Evolutionary conservation across 2,888 invertebrate genomes (phyloP), one percentile per base, ranked within the genome.

Genomic region (Parnassius glacialis): DNA sequence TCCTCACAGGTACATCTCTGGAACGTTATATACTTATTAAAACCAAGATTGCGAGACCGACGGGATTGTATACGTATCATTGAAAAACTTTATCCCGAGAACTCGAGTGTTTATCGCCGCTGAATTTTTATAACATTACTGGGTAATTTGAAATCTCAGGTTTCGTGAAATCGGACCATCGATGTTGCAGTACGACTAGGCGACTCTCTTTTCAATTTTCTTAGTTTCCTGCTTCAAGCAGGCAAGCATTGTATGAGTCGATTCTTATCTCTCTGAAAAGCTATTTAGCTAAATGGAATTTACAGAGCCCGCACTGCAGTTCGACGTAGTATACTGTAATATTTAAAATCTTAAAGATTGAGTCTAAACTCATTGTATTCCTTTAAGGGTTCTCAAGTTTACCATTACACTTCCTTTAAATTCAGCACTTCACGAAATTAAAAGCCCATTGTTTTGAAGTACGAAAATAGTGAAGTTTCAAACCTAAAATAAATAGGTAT

Each of bases 271-370:
- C 75, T 81, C 87, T 83, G 82, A 84, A 90, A 90, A 90, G 90
- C 90, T 90, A 90, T 91, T 91, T 90, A 90, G 87, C 89, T 89
- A 90, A 91, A 91, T 91, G 90, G 91, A 90, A 90, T 91, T 91
- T 90, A 90, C 90, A 86, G 84, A 88, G 87, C 87, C 90, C 84
- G 90, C 88, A 89, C 85, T 90, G 90, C 90, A 90, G 90, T 90
- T 90, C 89, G 87, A 87, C 86, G 82, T 84, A 86, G 87, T 88
- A 90, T 86, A 88, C 79, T 87, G 89, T 87, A 87, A 90, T 91
- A 90, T 90, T 90, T 90, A 90, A 90, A 90, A 90, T 87, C 84
- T 84, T 74, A 82, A 89, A 90, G 87, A 87, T 87, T 87, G 81
- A 89, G 84, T 84, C 83, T 85, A 84, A 89, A 81, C 81, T 75